These are phyloP conservation scores for Trachymyrmex septentrionalis DNA, from an alignment of 1,140 invertebrate genomes.

Conservation along the genomic window DNA sequence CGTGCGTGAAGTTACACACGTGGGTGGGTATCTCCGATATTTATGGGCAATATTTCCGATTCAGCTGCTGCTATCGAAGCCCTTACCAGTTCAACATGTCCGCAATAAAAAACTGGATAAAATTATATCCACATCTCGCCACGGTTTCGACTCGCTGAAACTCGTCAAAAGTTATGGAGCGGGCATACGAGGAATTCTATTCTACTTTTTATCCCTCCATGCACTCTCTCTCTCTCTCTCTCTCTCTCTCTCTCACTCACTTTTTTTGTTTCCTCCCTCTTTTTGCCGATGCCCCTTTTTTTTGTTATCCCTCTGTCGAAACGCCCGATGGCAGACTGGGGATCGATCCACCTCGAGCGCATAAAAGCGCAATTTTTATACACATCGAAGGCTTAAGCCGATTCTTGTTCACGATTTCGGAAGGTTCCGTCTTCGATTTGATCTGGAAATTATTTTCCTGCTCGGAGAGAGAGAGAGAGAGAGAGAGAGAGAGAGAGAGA, in stretches of 20 bases:
- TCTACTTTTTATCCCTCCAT: constrained; percentile 64
- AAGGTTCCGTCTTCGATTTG: constrained; percentile 31
- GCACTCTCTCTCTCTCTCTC: constrained; percentile 7
- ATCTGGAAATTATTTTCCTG: constrained; percentile 5
- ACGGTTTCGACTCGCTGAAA: constrained; percentile 82
- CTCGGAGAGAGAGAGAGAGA: not conserved
- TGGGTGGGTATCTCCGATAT: constrained; percentile 84
- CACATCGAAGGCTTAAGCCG: constrained; percentile 61
- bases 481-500: not conserved
- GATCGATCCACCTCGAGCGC: constrained; percentile 74
- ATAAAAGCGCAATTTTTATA: constrained; percentile 72
- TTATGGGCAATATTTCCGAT: constrained; percentile 87
- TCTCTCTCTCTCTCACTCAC: not conserved
- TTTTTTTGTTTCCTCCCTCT: constrained; percentile 50
- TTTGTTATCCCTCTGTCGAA: constrained; percentile 73
- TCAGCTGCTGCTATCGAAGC: constrained; percentile 85
- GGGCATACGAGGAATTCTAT: constrained; percentile 76
- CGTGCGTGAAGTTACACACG: constrained; percentile 75
- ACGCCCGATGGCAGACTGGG: constrained; percentile 61
- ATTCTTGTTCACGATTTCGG: constrained; percentile 55
- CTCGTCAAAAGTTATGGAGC: constrained; percentile 84
- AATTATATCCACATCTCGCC: constrained; percentile 86
- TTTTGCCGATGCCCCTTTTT: constrained; percentile 65
- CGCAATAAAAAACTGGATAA: constrained; percentile 86
- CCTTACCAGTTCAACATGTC: constrained; percentile 86